Evolutionary conservation across 1,140 invertebrate genomes (phyloP), one percentile per base, ranked within the genome.

Genomic region (Formica exsecta): DNA sequence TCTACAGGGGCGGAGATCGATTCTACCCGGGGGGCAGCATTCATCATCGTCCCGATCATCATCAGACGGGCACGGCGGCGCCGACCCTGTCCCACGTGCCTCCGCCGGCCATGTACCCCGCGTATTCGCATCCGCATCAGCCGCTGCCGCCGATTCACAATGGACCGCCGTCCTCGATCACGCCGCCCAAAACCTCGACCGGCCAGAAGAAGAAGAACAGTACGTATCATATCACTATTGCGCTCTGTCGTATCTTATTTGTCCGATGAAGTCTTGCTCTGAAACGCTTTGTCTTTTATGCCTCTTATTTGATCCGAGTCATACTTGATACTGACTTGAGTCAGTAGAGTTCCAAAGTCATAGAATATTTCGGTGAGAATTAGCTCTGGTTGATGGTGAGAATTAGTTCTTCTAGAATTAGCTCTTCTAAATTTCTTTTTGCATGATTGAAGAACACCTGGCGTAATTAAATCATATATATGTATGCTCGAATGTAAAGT

Each of bases 121-220:
- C 89, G 87, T 92, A 94, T 91, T 93, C 94, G 74, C 93, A 95
- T 87, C 93, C 94, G 71, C 93, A 95, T 87, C 93, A 94, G 90
- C 93, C 93, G 66, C 94, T 93, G 74, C 91, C 92, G 83, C 91
- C 93, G 64, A 92, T 93, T 81, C 93, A 94, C 91, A 93, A 93
- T 91, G 94, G 92, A 80, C 89, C 91, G 77, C 94, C 94, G 75
- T 94, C 94, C 88, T 91, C 92, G n/a, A 93, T 94, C 71, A 92
- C 87, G 86, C 91, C 94, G 86, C 92, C 94, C 88, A 95, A 95
- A 90, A 95, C 94, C 84, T 93, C 95, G 65, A 94, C 94, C 83
- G 93, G 92, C 73, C 94, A 95, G 90, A 95, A 95, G 92, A 95
- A 95, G 92, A 95, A 95, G 92, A 95, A 95, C 92, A 95, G 95